phyloP scores from a whole-genome alignment of 2,113 vertebrate species.

The Fregetta grallaria region DNA sequence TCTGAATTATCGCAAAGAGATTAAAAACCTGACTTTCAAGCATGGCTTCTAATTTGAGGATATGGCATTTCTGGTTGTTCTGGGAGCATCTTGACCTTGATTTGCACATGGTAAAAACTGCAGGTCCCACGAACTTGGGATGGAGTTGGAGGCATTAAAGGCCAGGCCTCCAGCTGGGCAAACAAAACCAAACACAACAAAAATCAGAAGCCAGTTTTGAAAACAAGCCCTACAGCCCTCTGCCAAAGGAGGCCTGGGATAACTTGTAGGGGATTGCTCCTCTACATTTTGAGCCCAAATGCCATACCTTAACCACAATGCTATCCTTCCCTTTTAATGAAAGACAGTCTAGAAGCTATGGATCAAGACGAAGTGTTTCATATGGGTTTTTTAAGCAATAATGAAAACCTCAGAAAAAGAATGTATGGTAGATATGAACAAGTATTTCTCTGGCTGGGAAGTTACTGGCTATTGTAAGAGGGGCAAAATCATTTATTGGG shows the following conservation, averaged over 20 bases:
- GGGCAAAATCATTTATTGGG: not conserved
- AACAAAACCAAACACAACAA: not conserved
- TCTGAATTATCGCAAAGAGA: not conserved
- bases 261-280: not conserved
- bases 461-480: not conserved
- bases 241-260: not conserved
- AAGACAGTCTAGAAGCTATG: not conserved
- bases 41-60: not conserved
- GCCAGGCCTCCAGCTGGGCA: not conserved
- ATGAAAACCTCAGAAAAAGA: not conserved
- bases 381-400: not conserved
- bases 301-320: not conserved
- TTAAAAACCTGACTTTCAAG: slow-evolving; percentile 6
- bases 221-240: not conserved
- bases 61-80: not conserved
- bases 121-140: not conserved
- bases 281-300: not conserved
- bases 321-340: not conserved
- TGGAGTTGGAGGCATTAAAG: not conserved
- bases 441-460: not conserved
- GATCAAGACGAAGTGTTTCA: not conserved
- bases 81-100: not conserved
- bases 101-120: not conserved
- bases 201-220: not conserved
- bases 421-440: not conserved